Evolutionary conservation across 2,888 invertebrate species (phyloP).

Genomic region (Prionchulus punctatus): DNA sequence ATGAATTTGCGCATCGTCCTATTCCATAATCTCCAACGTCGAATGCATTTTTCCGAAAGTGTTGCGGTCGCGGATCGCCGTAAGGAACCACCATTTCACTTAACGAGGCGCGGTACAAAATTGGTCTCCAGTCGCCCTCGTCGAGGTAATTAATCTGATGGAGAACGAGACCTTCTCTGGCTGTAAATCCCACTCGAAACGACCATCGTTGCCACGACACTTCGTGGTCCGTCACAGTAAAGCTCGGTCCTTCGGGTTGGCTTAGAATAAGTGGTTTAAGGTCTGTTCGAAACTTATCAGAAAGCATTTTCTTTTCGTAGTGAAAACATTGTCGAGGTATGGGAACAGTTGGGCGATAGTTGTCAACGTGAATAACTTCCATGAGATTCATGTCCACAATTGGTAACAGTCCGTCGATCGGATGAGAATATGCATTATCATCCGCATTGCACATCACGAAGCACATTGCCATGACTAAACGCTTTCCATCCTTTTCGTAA

Average conservation of each 20-base stretch:
- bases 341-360: conserved; percentile 8
- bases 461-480: conserved; percentile 6
- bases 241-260: conserved; percentile 12
- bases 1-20: conserved; percentile 8
- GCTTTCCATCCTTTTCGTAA: background rate
- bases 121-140: conserved; percentile 7
- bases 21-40: conserved; percentile 12
- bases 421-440: conserved; percentile 10
- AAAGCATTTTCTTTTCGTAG: background rate
- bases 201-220: conserved; percentile 14
- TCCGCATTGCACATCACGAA: background rate
- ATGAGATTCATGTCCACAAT: conserved; percentile 10
- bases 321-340: background rate
- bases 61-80: conserved; percentile 11
- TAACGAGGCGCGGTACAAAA: conserved; percentile 10
- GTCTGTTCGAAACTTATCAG: no score
- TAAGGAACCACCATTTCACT: conserved; percentile 13
- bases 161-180: conserved; percentile 9
- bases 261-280: conserved; percentile 11
- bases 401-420: conserved; percentile 12
- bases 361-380: conserved; percentile 10
- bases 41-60: conserved; percentile 12
- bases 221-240: no score
- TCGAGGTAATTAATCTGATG: conserved; percentile 10
- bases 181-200: conserved; percentile 10